Conservation (phyloP, 2,113 vertebrate genomes). For the Zapus hudsonius region DNA sequence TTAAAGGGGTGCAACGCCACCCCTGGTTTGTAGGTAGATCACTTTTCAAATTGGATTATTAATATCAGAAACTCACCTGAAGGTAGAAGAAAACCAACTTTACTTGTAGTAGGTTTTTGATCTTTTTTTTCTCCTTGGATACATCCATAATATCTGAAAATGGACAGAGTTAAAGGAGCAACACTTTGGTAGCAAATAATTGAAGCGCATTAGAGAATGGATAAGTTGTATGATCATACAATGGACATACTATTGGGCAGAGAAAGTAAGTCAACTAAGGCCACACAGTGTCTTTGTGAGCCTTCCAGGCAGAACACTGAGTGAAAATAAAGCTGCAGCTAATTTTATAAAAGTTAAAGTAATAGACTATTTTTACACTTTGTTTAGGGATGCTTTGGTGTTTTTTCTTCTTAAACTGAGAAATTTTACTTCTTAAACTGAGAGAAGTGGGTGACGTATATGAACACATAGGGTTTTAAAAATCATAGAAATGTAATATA, state of each 20-base stretch:
- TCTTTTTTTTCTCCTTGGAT: constrained; percentile 79
- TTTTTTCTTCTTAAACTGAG: not conserved
- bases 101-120: constrained; percentile 83
- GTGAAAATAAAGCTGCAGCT: not conserved
- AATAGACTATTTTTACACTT: not conserved
- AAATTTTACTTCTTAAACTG: not conserved
- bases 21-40: not conserved
- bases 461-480: not conserved
- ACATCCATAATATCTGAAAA: constrained; percentile 83
- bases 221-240: not conserved
- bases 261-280: not conserved
- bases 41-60: constrained; percentile 24
- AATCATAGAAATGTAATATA: not conserved
- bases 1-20: too few relatives aligned
- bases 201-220: constrained; percentile 9
- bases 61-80: constrained; percentile 79
- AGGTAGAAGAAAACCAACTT: constrained; percentile 83
- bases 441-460: not conserved
- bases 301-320: not conserved
- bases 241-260: not conserved
- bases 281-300: not conserved
- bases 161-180: constrained; percentile 44
- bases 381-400: not conserved
- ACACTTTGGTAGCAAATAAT: not conserved
- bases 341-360: constrained; percentile 37